phyloP scores from a whole-genome alignment of 2,113 vertebrate species.

The Xiphophorus couchianus region DNA sequence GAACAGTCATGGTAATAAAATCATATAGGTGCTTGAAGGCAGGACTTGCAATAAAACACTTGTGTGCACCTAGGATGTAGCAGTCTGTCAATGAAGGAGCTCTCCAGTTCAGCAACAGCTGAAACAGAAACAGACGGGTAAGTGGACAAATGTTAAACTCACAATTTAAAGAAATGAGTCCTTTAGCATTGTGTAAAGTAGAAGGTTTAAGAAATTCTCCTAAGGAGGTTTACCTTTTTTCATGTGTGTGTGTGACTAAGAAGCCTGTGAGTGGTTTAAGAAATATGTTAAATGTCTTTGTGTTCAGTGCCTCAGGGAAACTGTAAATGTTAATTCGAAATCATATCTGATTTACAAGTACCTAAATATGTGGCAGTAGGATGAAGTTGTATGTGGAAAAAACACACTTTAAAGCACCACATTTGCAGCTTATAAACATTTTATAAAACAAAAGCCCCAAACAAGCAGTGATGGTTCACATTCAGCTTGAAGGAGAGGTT shows the following conservation, averaged over 20 bases:
- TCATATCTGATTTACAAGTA: background rate
- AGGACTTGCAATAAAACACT: too few relatives aligned
- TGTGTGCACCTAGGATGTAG: too few relatives aligned
- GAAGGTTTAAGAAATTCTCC: too few relatives aligned
- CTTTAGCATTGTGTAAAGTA: too few relatives aligned
- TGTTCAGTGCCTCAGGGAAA: background rate
- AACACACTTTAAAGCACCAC: slow-evolving; percentile 11
- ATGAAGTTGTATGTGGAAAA: background rate
- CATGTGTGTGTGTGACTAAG: background rate
- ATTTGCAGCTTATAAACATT: background rate
- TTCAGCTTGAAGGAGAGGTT: slow-evolving; percentile 34
- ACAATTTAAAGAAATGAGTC: too few relatives aligned
- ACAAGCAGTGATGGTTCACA: background rate
- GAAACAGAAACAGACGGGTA: too few relatives aligned
- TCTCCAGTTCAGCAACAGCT: too few relatives aligned
- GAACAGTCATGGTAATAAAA: too few relatives aligned
- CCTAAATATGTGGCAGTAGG: background rate
- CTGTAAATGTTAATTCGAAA: background rate
- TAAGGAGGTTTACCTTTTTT: background rate
- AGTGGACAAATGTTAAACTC: too few relatives aligned
- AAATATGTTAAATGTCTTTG: background rate
- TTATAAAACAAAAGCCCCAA: slow-evolving; percentile 15
- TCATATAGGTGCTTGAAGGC: too few relatives aligned
- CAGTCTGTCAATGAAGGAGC: too few relatives aligned
- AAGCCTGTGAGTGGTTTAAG: background rate